phyloP scores from a whole-genome alignment of 2,888 invertebrate species.

The Entomobrya proxima region DNA sequence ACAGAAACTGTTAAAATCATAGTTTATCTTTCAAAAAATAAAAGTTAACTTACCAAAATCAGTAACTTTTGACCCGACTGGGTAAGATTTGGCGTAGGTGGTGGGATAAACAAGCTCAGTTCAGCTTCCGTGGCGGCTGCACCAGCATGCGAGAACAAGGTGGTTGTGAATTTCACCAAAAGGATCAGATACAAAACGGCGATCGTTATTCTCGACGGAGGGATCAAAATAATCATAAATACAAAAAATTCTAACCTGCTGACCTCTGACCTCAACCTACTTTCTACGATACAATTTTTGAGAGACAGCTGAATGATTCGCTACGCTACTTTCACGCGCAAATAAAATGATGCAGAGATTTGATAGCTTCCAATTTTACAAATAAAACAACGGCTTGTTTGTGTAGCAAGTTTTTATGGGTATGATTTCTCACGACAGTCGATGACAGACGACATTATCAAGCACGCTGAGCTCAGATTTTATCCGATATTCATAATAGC shows the following conservation, averaged over 20 bases:
- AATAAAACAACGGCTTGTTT: too few species aligned
- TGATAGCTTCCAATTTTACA: too few species aligned
- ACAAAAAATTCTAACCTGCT: background rate
- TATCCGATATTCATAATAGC: too few species aligned
- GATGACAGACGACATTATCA: background rate
- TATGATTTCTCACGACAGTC: background rate
- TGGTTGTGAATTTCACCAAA: background rate
- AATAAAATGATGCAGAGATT: too few species aligned
- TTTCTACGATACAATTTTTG: background rate
- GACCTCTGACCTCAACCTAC: background rate
- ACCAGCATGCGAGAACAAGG: background rate
- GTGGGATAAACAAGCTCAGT: background rate
- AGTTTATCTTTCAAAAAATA: background rate
- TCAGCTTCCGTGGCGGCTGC: background rate
- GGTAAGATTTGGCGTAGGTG: background rate
- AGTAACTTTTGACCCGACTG: background rate
- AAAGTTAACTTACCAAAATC: background rate
- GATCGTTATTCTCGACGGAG: background rate
- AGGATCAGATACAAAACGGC: background rate
- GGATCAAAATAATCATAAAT: conserved; percentile 13
- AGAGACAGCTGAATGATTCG: background rate
- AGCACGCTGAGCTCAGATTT: background rate
- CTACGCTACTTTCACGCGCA: too few species aligned
- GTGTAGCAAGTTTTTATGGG: too few species aligned
- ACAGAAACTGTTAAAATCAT: background rate